Conservation (phyloP, 2,888 invertebrate genomes). For the Polietes domitor region DNA sequence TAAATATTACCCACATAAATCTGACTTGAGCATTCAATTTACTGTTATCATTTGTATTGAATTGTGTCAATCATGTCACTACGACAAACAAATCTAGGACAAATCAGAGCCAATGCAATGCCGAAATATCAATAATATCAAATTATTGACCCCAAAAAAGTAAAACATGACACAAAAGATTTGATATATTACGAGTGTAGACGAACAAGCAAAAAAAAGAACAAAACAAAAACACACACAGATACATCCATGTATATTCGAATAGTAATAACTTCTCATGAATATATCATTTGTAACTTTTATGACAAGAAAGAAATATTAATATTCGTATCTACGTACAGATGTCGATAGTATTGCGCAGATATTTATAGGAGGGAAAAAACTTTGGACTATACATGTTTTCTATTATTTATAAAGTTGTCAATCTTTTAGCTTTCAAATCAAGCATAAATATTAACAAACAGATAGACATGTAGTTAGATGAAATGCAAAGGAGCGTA, state of each 20-base stretch:
- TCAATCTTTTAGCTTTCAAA: slow-evolving; percentile 40
- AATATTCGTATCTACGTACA: slow-evolving; percentile 12
- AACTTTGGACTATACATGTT: no score
- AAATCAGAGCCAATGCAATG: slow-evolving; percentile 17
- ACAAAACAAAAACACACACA: neutral
- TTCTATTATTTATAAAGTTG: slow-evolving; percentile 44
- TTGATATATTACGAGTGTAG: neutral
- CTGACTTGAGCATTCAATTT: slow-evolving; percentile 5
- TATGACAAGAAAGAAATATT: slow-evolving; percentile 1
- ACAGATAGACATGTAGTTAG: no score
- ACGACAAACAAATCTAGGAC: slow-evolving; percentile 8
- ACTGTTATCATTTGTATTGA: neutral
- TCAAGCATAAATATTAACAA: neutral
- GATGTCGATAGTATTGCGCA: no score
- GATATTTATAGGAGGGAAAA: no score
- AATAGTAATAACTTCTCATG: slow-evolving; percentile 24
- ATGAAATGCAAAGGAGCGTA: no score
- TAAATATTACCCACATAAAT: neutral
- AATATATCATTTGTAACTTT: slow-evolving; percentile 29
- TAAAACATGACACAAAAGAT: slow-evolving; percentile 14
- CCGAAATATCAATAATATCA: neutral
- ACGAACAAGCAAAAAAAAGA: neutral
- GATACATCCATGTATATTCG: no score
- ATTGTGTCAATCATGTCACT: slow-evolving; percentile 42
- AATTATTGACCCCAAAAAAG: slow-evolving; percentile 38